Conservation (phyloP, 1,140 invertebrate species). For the Ganaspis sp. region DNA sequence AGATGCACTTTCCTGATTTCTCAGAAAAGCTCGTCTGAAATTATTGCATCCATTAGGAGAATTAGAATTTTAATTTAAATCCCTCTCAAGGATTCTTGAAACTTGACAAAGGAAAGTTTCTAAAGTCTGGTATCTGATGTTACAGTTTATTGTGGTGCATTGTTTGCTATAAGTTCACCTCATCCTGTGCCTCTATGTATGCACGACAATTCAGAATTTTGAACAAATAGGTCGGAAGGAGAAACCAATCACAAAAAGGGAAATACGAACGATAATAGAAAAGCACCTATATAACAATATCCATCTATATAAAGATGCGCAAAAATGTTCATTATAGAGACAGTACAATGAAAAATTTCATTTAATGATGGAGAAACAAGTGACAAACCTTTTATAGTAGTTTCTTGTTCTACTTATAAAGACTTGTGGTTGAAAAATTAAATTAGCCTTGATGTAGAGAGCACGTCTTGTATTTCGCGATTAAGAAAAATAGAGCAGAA, state of each 20-base stretch:
- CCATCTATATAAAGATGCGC: no score
- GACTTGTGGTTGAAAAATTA: background rate
- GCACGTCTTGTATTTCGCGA: background rate
- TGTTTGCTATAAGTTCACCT: background rate
- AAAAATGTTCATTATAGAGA: no score
- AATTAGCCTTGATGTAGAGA: background rate
- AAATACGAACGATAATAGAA: background rate
- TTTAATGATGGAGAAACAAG: no score
- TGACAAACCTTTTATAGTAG: no score
- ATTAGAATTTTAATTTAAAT: constrained; percentile 16
- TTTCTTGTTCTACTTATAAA: no score
- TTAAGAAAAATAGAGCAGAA: constrained; percentile 5
- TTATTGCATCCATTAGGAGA: background rate
- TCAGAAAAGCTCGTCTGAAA: background rate
- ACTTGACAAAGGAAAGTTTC: background rate
- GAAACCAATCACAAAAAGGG: background rate
- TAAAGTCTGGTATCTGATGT: background rate
- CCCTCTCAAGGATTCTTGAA: background rate
- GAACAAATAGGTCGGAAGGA: background rate
- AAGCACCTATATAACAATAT: no score
- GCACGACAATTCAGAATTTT: background rate
- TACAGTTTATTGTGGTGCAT: constrained; percentile 15
- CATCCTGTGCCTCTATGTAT: background rate
- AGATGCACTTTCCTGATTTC: no score
- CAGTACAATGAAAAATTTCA: no score